phyloP scores from a whole-genome alignment of 1,140 invertebrate genomes.

The Ditylenchus dipsaci region DNA sequence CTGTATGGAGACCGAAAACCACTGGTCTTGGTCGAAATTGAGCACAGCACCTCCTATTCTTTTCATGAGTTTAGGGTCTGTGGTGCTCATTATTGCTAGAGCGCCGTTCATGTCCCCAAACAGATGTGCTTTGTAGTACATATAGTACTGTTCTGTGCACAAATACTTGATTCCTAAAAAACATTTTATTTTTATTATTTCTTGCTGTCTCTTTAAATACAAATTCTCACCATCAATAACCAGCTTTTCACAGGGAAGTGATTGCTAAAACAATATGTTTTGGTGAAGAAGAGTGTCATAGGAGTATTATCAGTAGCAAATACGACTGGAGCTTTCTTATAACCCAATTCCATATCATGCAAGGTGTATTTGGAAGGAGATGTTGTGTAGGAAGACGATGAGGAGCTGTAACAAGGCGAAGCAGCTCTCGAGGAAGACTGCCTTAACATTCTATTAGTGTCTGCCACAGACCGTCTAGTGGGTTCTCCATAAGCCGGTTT shows the following conservation, averaged over 20 bases:
- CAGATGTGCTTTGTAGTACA: constrained; percentile 25
- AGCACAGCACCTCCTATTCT: constrained; percentile 19
- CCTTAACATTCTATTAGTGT: too few species aligned
- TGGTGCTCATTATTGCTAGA: constrained; percentile 18
- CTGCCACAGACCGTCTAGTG: too few species aligned
- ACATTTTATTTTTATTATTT: neutral
- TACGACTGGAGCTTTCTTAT: constrained; percentile 1
- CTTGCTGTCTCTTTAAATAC: too few species aligned
- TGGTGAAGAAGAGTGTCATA: constrained; percentile 25
- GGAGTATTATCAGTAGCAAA: constrained; percentile 15
- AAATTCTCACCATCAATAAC: constrained; percentile 26
- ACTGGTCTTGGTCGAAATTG: constrained; percentile 25
- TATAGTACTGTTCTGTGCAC: constrained; percentile 31
- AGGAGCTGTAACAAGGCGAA: too few species aligned
- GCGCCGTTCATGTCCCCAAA: constrained; percentile 15
- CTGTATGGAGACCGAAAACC: constrained; percentile 24
- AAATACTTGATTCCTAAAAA: constrained; percentile 6
- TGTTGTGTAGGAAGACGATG: too few species aligned
- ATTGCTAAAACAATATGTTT: constrained; percentile 29
- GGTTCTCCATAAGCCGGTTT: too few species aligned
- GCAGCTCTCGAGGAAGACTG: too few species aligned
- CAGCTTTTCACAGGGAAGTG: constrained; percentile 25
- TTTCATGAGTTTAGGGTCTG: constrained; percentile 24
- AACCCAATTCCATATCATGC: too few species aligned
- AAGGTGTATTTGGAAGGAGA: too few species aligned